Evolutionary conservation across 2,113 vertebrate species (phyloP).

Genomic region (Trichomycterus rosablanca): DNA sequence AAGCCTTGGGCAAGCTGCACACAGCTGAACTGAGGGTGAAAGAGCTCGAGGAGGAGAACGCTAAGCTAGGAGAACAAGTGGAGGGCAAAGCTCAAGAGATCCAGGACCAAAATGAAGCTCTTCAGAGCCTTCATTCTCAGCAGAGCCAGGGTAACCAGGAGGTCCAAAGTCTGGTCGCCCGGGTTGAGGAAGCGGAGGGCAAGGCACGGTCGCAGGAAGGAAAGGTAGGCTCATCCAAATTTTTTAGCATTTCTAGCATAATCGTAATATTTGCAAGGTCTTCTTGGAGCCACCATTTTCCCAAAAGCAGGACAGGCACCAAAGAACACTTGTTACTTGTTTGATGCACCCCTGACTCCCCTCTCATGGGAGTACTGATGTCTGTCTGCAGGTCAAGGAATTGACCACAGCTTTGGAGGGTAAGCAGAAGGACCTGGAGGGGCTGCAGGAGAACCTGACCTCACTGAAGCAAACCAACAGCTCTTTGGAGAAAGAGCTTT

Average conservation of each 20-base stretch:
- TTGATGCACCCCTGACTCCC: too few relatives aligned
- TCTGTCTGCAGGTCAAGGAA: constrained; percentile 69
- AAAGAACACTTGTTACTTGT: too few relatives aligned
- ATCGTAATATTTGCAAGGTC: too few relatives aligned
- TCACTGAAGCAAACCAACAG: constrained; percentile 75
- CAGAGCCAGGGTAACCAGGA: constrained; percentile 81
- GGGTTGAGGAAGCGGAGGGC: constrained; percentile 72
- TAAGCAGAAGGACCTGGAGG: constrained; percentile 72
- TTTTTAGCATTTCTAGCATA: constrained; percentile 24
- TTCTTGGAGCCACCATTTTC: too few relatives aligned
- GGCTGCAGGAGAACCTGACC: constrained; percentile 74
- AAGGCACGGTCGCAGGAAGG: constrained; percentile 69
- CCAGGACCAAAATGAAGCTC: constrained; percentile 74
- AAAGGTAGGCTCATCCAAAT: constrained; percentile 76
- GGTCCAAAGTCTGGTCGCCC: constrained; percentile 70
- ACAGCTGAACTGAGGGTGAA: constrained; percentile 84
- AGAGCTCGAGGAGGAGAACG: constrained; percentile 79
- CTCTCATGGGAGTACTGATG: too few relatives aligned
- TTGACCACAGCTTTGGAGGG: constrained; percentile 74
- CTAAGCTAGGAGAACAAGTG: constrained; percentile 65
- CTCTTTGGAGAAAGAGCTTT: constrained; percentile 77
- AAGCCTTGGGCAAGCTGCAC: constrained; percentile 86
- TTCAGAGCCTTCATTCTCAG: constrained; percentile 73
- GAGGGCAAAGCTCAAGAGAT: constrained; percentile 64
- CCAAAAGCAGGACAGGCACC: too few relatives aligned